Percentiles rank a stretch among this genome's conserved stretches.
phyloP scores from a whole-genome alignment of 2,888 invertebrate species.

The Phragmatobia fuliginosa region DNA sequence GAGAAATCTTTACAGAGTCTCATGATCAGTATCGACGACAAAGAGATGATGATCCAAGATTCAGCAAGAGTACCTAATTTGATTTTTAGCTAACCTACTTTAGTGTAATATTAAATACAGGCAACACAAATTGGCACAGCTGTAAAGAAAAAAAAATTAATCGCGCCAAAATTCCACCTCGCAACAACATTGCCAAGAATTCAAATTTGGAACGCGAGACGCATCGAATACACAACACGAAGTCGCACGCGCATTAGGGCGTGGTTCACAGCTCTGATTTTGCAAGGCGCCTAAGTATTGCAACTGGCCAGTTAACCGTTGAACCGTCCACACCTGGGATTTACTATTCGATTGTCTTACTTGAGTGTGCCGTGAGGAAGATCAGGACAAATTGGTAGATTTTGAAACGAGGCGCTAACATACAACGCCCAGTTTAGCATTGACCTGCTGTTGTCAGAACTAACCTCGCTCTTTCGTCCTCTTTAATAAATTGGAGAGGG shows the following conservation, averaged over 20 bases:
- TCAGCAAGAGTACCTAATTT: neutral
- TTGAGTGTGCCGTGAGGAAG: constrained; percentile 32
- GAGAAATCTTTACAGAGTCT: neutral
- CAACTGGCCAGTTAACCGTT: constrained; percentile 26
- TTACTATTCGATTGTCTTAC: constrained; percentile 8
- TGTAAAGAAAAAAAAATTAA: constrained; percentile 7
- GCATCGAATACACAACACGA: constrained; percentile 23
- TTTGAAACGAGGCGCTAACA: constrained; percentile 18
- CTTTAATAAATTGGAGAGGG: constrained; percentile 32
- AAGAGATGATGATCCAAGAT: neutral
- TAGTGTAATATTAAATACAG: neutral
- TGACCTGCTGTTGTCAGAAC: constrained; percentile 26
- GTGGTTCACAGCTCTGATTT: constrained; percentile 63
- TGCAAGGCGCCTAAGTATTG: constrained; percentile 55
- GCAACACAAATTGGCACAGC: neutral
- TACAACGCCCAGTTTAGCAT: constrained; percentile 25
- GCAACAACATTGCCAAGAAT: constrained; percentile 64
- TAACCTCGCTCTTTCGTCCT: constrained; percentile 20
- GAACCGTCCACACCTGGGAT: constrained; percentile 21
- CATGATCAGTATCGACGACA: neutral
- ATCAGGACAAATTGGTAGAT: constrained; percentile 51
- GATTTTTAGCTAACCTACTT: neutral
- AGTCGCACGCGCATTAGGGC: constrained; percentile 66
- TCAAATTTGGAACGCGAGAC: constrained; percentile 62
- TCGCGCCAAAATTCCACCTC: constrained; percentile 26